Evolutionary conservation across 2,113 vertebrate genomes (phyloP).

Genomic region (Tachuris rubrigastra): DNA sequence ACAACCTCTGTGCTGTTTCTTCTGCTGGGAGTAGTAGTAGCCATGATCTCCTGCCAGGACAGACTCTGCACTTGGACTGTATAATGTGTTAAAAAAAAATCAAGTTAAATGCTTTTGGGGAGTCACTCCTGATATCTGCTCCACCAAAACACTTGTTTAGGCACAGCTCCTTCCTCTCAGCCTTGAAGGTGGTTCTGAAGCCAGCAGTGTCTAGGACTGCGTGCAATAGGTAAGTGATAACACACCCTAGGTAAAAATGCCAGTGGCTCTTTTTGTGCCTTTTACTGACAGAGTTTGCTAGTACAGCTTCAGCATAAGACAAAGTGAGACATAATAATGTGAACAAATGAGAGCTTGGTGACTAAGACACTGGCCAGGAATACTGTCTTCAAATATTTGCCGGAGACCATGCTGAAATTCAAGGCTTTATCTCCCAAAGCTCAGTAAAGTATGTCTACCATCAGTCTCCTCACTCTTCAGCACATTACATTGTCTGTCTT

Average conservation of each 20-base stretch:
- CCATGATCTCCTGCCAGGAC: neutral
- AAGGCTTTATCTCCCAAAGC: constrained; percentile 1
- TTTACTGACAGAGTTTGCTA: neutral
- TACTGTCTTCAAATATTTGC: constrained; percentile 7
- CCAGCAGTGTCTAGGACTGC: neutral
- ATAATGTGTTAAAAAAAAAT: neutral
- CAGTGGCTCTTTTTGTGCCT: neutral
- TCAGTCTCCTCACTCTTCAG: neutral
- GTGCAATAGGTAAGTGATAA: constrained; percentile 1
- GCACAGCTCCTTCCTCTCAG: neutral
- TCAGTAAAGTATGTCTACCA: neutral
- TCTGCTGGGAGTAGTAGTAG: neutral
- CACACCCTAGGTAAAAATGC: neutral
- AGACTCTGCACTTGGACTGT: neutral
- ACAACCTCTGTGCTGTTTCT: neutral
- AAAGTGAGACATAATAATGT: neutral
- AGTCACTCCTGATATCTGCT: neutral
- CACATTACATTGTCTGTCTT: neutral
- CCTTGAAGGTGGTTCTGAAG: neutral
- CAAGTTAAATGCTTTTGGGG: neutral
- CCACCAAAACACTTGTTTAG: neutral
- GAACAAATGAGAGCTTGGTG: neutral
- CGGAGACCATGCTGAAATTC: constrained; percentile 7
- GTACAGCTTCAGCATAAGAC: neutral
- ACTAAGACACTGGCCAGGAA: neutral